These are phyloP conservation scores for Amphiprion ocellaris DNA, from an alignment of 2,113 vertebrate species.

Conservation along the genomic window DNA sequence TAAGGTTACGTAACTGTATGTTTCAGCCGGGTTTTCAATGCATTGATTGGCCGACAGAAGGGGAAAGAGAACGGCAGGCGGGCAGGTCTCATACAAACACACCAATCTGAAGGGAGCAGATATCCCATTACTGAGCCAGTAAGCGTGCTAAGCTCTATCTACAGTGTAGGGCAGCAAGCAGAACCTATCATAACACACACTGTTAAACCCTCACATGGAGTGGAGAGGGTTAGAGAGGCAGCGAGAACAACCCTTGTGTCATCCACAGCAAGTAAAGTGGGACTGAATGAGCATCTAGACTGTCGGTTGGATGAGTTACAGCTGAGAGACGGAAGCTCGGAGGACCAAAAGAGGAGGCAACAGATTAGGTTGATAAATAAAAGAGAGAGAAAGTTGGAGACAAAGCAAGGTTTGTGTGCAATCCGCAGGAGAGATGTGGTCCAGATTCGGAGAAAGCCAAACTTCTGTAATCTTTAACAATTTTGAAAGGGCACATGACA, in stretches of 20 bases:
- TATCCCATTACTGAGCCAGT: constrained; percentile 44
- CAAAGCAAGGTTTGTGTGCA: constrained; percentile 52
- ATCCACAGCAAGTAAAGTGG: constrained; percentile 38
- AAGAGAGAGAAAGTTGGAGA: constrained; percentile 47
- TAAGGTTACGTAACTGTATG: constrained; percentile 14
- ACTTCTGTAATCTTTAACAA: constrained; percentile 47
- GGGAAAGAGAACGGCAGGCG: constrained; percentile 4
- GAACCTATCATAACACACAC: constrained; percentile 46
- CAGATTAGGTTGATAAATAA: constrained; percentile 40
- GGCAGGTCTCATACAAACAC: not conserved
- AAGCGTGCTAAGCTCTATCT: constrained; percentile 50
- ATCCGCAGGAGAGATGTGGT: constrained; percentile 53
- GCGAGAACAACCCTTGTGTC: constrained; percentile 23
- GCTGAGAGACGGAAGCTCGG: constrained; percentile 61
- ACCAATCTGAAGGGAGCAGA: constrained; percentile 31
- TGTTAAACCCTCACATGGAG: constrained; percentile 48
- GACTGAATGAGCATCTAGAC: constrained; percentile 44
- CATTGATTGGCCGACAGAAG: constrained; percentile 20
- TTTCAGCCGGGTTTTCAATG: constrained; percentile 25
- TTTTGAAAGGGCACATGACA: constrained; percentile 41
- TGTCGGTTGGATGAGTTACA: constrained; percentile 50
- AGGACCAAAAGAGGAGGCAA: constrained; percentile 59
- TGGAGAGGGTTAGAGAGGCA: constrained; percentile 15
- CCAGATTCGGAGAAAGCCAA: constrained; percentile 43
- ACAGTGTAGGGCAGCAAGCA: constrained; percentile 30